phyloP scores from a whole-genome alignment of 2,797 vertebrate genomes.

The Halcyon chelicuti region DNA sequence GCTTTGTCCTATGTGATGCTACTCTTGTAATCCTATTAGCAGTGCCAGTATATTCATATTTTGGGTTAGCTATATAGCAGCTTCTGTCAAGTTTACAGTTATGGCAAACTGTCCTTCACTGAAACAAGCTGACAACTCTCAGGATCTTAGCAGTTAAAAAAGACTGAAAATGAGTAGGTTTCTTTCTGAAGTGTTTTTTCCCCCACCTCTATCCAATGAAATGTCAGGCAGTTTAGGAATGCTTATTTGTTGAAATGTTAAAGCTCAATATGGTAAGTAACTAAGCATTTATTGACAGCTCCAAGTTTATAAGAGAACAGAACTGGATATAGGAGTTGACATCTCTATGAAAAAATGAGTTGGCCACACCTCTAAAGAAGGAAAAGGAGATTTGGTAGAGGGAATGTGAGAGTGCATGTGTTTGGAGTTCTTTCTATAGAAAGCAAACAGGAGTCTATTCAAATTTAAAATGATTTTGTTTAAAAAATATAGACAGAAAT shows the following conservation, averaged over 20 bases:
- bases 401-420: not conserved
- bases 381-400: not conserved
- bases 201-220: not conserved
- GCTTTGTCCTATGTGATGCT: not conserved
- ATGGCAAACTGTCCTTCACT: not conserved
- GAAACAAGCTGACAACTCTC: not conserved
- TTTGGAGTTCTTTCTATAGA: not conserved
- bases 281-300: not conserved
- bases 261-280: not conserved
- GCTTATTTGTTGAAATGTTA: not conserved
- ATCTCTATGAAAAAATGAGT: not conserved
- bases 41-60: not conserved
- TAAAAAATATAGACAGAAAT: not conserved
- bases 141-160: not conserved
- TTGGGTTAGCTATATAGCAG: not conserved
- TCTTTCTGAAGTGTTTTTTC: not conserved
- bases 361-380: not conserved
- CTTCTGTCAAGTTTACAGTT: not conserved
- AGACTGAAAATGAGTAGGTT: not conserved
- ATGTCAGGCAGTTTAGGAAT: not conserved
- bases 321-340: not conserved
- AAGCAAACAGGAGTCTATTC: not conserved
- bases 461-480: not conserved
- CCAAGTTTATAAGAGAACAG: not conserved
- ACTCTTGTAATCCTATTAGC: not conserved